Base-by-base conservation (phyloP, 2,888 invertebrate species). In the Meghimatium bilineatum region DNA sequence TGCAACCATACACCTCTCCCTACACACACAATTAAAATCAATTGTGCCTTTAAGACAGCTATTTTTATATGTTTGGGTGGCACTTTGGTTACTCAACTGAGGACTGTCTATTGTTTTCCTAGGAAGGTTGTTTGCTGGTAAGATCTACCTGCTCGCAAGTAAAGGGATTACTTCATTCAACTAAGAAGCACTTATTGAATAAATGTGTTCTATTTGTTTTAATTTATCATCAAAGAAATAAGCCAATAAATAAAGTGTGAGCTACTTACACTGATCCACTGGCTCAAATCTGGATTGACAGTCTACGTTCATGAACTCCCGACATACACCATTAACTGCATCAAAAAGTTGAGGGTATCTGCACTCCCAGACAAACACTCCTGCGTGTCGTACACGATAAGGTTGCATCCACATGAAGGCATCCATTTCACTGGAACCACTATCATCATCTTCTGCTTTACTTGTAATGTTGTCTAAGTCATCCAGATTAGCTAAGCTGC, bases 281-380 rank as follows among this genome's bases (percentile, higher is more conserved):
- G 89, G 88, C 77, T 89, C 88, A 66, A 88, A 89, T 44, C 86
- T 80, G n/a, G 80, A 60, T 36, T 80, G 80, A 77, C 89, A 89
- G 2, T 80, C 44, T 17, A 87, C 87, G 81, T 87, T 88, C 75
- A 89, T 80, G 83, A 88, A 89, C 81, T 88, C 88, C 2, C 87
- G 72, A 71, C 89, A 89, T 5, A 79, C 83, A 14, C 74, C 34
- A 0, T 80, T 83, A 29, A 44, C 72, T 6, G 44, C 83, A 80
- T 89, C 89, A 69, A 88, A 89, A 12, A 89, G 85, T 81, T 89
- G 89, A 1, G 89, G 89, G 75, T 88, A 89, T 1, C 87, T 84
- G 63, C 89, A 89, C 79, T 89, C 89, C 56, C 80, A 85, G 38
- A 86, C 84, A 76, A 86, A 86, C 10, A 69, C 80, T 12, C 84